Conservation (phyloP, 2,797 vertebrate genomes). For the Iguana delicatissima region DNA sequence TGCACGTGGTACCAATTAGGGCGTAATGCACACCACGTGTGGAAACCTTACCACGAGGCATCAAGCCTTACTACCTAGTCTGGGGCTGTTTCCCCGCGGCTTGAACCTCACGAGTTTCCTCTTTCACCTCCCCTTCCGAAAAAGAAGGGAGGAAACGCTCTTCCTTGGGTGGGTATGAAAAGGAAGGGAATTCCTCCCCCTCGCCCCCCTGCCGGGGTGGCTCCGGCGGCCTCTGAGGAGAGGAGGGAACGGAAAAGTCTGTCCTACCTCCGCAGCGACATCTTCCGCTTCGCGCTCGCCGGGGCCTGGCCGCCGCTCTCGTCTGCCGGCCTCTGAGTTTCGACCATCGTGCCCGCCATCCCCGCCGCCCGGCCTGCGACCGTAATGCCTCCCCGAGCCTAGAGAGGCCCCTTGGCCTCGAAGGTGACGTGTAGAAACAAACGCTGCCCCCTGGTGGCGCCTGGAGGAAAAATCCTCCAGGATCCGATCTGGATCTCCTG, state of each 20-base stretch:
- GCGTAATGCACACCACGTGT: neutral
- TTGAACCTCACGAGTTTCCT: too few species aligned
- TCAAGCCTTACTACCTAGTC: too few species aligned
- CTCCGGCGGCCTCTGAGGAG: too few species aligned
- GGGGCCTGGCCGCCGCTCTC: neutral
- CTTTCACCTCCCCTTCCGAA: too few species aligned
- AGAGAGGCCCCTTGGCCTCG: neutral
- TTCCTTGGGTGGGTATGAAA: neutral
- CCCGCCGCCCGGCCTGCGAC: too few species aligned
- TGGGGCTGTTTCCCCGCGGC: too few species aligned
- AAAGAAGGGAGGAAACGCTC: too few species aligned
- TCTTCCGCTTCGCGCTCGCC: slow-evolving; percentile 69
- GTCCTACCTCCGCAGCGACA: slow-evolving; percentile 78
- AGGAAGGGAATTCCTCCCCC: too few species aligned
- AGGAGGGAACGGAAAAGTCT: too few species aligned
- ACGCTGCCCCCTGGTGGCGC: neutral
- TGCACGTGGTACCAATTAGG: too few species aligned
- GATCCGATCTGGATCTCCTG: too few species aligned
- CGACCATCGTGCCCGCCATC: neutral
- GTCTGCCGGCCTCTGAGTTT: neutral
- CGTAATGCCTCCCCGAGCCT: neutral
- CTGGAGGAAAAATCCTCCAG: neutral
- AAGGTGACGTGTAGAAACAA: neutral
- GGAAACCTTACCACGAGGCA: neutral
- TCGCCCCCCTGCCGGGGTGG: too few species aligned